phyloP scores from a whole-genome alignment of 92 coral and sea anemone species.

The Parazoanthus swiftii region DNA sequence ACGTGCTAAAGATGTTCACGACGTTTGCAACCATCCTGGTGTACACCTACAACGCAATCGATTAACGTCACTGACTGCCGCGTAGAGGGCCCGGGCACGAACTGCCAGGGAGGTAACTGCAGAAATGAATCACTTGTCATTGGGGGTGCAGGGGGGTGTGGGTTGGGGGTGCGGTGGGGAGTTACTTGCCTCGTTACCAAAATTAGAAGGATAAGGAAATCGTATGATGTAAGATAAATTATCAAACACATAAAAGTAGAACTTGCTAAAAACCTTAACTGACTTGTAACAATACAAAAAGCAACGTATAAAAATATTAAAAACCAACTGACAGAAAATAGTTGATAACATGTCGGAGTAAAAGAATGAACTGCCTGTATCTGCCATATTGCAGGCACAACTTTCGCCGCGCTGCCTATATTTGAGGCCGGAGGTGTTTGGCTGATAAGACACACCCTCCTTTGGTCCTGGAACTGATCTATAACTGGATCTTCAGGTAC shows the following conservation, averaged over 20 bases:
- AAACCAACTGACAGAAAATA: too few relatives aligned
- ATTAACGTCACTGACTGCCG: background rate
- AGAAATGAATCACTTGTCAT: background rate
- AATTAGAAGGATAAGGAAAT: too few relatives aligned
- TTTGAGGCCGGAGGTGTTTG: background rate
- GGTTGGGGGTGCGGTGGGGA: too few relatives aligned
- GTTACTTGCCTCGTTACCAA: background rate
- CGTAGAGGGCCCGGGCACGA: too few relatives aligned
- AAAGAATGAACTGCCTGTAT: too few relatives aligned
- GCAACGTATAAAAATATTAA: too few relatives aligned
- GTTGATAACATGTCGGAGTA: too few relatives aligned
- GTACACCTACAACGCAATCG: slow-evolving; percentile 54
- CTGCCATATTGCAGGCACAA: background rate
- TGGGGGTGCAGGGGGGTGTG: too few relatives aligned
- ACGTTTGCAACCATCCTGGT: slow-evolving; percentile 76
- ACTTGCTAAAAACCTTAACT: background rate
- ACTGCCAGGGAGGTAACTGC: background rate
- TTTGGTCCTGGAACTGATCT: background rate
- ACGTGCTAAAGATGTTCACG: slow-evolving; percentile 61
- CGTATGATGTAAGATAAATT: too few relatives aligned
- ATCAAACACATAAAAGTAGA: too few relatives aligned
- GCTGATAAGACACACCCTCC: background rate
- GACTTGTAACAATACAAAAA: too few relatives aligned
- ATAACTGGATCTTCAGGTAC: slow-evolving; percentile 36
- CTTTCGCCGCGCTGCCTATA: background rate